Evolutionary conservation across 2,113 vertebrate species (phyloP), one percentile per base, ranked within the genome.

Genomic region (Xenopus borealis): DNA sequence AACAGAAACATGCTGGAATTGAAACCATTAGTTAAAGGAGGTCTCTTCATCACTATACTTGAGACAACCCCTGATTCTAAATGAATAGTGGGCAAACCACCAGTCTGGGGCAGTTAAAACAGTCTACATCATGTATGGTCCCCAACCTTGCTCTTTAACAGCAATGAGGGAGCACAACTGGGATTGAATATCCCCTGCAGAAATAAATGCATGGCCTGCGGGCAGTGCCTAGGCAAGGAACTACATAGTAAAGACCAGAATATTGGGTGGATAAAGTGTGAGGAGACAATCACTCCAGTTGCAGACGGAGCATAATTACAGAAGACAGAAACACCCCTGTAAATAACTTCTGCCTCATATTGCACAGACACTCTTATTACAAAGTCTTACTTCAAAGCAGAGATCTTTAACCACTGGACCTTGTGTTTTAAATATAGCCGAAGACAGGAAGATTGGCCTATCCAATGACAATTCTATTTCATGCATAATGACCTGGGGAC

Each of bases 401-500:
- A 40, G 65, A 20, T 64, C 13, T 64, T 44, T 17, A 40, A 64
- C 17, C 3, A 64, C 14, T 40, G 40, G 12, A 40, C 66, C 11
- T 59, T 58, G 8, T 58, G 44, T 61, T 52, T 69, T 46, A 19
- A 69, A 75, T 18, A 62, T 12, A 67, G 33, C 33, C 57, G 6
- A 79, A 81, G 80, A 80, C 69, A 79, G 80, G 85, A 85, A 72
- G 61, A 5, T 12, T 62, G 71, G 47, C 47, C 71, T 0, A 70
- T 64, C 2, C 44, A 68, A 8, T 27, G 23, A 27, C 23, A 27
- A 27, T 27, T 14, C 2, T 44, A 66, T 27, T 78, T 91, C 83
- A 96, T 0, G 92, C 92, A 69, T 93, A 98, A 72, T 95, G 94
- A 27, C 91, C 87, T 0, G 95, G 92, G 0, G 95, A 89, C 70